Percentiles rank a stretch among this genome's conserved stretches.
Evolutionary conservation across 2,797 vertebrate species (phyloP).

Genomic region (Sparus aurata): DNA sequence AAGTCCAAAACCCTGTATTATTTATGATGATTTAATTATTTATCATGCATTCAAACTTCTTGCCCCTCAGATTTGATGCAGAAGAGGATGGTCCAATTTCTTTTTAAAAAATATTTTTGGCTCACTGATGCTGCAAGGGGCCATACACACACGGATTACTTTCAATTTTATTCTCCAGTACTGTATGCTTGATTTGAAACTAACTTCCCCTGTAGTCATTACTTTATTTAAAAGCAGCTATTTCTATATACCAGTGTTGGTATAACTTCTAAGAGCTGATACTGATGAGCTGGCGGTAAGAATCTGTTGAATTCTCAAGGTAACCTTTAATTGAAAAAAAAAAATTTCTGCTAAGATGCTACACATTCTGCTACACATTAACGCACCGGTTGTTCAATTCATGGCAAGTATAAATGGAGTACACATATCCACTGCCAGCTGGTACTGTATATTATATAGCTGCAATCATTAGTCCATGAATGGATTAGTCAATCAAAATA

Average conservation of each 20-base stretch:
- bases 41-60: constrained; percentile 50
- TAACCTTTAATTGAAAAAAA: neutral
- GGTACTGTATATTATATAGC: no score
- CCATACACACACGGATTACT: neutral
- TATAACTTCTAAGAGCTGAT: no score
- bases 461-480: no score
- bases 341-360: neutral
- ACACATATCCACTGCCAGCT: no score
- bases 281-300: no score
- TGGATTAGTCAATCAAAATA: no score
- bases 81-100: constrained; percentile 14
- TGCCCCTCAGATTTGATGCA: constrained; percentile 36
- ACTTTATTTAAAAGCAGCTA: neutral
- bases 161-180: neutral
- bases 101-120: constrained; percentile 1
- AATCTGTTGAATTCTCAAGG: no score
- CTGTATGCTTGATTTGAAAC: neutral
- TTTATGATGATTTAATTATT: constrained; percentile 65
- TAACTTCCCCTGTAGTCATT: neutral
- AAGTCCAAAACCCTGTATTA: constrained; percentile 59
- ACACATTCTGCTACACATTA: no score
- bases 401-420: no score
- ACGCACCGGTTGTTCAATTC: no score
- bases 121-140: neutral
- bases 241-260: neutral